Conservation (phyloP, 1,140 invertebrate species). For the Drosophila arawakana region DNA sequence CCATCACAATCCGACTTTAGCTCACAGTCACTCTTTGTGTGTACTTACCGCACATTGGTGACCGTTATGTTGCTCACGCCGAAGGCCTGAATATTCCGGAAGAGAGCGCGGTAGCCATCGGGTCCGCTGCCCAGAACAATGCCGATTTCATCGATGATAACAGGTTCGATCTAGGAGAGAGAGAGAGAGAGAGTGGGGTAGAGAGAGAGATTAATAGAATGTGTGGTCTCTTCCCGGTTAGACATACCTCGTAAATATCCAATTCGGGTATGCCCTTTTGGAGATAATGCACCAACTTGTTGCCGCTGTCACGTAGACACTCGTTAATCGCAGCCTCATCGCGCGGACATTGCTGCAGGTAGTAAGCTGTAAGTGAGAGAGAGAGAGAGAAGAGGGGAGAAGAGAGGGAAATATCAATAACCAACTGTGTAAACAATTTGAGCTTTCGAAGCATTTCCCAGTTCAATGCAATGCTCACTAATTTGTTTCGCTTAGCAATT, state of each 20-base stretch:
- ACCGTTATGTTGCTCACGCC: conserved; percentile 91
- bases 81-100: conserved; percentile 91
- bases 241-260: conserved; percentile 86
- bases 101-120: conserved; percentile 91
- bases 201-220: not conserved
- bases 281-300: conserved; percentile 89
- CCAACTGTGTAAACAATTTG: not conserved
- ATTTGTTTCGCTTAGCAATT: conserved; percentile 19
- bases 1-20: no score
- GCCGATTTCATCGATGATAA: conserved; percentile 91
- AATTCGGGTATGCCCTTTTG: conserved; percentile 89
- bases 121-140: conserved; percentile 90
- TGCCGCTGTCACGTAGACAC: conserved; percentile 90
- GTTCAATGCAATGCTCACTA: conserved; percentile 18
- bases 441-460: conserved; percentile 28
- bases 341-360: conserved; percentile 88
- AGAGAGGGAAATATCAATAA: not conserved
- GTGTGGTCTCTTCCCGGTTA: not conserved
- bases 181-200: no score
- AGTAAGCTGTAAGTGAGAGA: conserved; percentile 85
- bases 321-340: conserved; percentile 89
- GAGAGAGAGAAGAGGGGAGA: not conserved
- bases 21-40: not conserved
- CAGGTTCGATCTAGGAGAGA: conserved; percentile 88
- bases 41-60: conserved; percentile 89